phyloP scores from a whole-genome alignment of 2,113 vertebrate species.

The Euleptes europaea region DNA sequence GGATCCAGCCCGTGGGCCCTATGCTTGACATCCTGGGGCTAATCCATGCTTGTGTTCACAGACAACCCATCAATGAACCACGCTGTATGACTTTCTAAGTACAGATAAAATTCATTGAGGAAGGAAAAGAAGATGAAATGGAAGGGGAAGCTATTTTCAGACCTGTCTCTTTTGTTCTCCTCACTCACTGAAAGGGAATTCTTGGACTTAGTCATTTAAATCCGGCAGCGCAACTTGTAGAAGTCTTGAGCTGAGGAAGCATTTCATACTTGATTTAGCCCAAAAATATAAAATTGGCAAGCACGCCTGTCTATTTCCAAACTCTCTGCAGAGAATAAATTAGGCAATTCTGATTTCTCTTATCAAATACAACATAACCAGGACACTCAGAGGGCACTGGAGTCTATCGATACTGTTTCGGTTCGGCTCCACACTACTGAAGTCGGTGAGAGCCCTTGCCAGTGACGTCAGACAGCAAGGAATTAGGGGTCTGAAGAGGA shows the following conservation, averaged over 20 bases:
- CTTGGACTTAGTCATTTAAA: background rate
- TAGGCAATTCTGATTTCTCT: constrained; percentile 23
- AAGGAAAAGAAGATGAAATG: background rate
- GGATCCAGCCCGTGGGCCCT: no score
- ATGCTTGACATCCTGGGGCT: no score
- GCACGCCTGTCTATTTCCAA: constrained; percentile 5
- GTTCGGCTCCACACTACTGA: background rate
- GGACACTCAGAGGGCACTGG: background rate
- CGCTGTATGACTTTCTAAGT: background rate
- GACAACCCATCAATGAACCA: background rate
- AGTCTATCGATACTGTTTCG: constrained; percentile 9
- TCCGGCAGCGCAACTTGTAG: background rate
- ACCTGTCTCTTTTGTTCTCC: background rate
- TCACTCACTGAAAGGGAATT: constrained; percentile 8
- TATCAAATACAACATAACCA: constrained; percentile 29
- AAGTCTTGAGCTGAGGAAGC: constrained; percentile 10
- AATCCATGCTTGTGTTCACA: background rate
- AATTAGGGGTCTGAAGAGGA: background rate
- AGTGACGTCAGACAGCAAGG: background rate
- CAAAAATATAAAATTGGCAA: constrained; percentile 30
- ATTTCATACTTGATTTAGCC: constrained; percentile 32
- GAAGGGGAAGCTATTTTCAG: background rate
- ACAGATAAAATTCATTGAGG: background rate
- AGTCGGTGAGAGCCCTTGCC: background rate
- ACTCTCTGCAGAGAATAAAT: constrained; percentile 11